phyloP scores from a whole-genome alignment of 2,888 invertebrate species.

The Tricholauxania praeusta region DNA sequence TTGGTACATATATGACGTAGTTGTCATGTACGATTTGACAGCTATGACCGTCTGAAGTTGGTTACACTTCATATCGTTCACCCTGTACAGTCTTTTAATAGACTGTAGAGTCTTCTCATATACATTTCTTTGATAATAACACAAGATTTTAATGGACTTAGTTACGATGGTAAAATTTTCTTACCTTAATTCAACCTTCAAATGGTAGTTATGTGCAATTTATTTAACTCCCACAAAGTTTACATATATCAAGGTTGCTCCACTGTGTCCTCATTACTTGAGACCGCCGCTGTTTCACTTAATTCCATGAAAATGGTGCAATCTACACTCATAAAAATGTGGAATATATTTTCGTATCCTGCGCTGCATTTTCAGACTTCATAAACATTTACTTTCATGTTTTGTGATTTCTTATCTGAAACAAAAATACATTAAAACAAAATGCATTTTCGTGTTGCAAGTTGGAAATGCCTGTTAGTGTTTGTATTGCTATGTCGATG shows the following conservation, averaged over 20 bases:
- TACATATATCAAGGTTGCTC: background rate
- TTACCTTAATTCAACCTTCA: no score
- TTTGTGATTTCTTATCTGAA: constrained; percentile 40
- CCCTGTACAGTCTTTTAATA: no score
- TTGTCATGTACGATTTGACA: no score
- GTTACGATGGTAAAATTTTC: no score
- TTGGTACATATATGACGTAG: no score
- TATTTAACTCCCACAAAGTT: no score
- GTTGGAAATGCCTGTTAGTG: background rate
- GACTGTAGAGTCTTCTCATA: no score
- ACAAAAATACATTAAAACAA: constrained; percentile 39
- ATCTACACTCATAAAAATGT: constrained; percentile 12
- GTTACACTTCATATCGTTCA: no score
- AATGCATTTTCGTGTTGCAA: constrained; percentile 43
- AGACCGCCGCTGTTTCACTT: background rate
- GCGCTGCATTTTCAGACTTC: constrained; percentile 30
- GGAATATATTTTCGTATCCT: constrained; percentile 7
- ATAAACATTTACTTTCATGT: constrained; percentile 45
- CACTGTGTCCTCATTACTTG: background rate
- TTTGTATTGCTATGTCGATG: background rate
- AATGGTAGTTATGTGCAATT: no score
- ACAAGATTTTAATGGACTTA: no score
- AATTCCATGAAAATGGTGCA: background rate
- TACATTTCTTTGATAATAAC: no score
- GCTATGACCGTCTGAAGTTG: no score